Percentiles rank a stretch among this genome's conserved stretches.
Conservation (phyloP, 30 jellyfish, hydroid and myxozoan species). For the Rhopilema esculentum region DNA sequence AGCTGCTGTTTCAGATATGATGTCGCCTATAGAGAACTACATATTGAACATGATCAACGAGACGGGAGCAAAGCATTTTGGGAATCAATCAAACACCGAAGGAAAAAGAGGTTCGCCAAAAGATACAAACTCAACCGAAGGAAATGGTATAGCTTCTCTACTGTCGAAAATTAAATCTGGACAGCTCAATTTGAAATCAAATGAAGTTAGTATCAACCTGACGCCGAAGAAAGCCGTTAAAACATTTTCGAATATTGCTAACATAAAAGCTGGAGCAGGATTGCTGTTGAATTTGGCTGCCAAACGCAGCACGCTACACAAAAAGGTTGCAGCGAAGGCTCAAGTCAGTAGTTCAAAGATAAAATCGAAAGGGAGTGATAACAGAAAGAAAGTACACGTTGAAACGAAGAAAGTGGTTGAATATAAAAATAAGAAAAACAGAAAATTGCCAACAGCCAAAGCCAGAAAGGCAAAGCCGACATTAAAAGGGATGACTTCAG, state of each 20-base stretch:
- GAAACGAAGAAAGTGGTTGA: not conserved
- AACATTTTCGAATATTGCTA: not conserved
- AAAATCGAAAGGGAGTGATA: not conserved
- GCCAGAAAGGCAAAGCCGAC: not conserved
- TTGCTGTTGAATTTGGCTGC: slow-evolving; percentile 12
- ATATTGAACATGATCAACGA: slow-evolving; percentile 58
- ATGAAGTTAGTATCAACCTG: slow-evolving; percentile 32
- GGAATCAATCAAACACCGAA: slow-evolving; percentile 34
- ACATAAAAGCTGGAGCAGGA: slow-evolving; percentile 28
- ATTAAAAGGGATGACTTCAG: not conserved
- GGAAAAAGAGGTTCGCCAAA: slow-evolving; percentile 43
- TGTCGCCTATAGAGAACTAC: slow-evolving; percentile 73
- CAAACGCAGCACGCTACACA: slow-evolving; percentile 19
- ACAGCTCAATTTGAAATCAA: slow-evolving; percentile 25
- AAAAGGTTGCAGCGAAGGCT: not conserved
- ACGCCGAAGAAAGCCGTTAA: slow-evolving; percentile 35
- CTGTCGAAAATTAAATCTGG: slow-evolving; percentile 42
- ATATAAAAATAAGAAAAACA: not conserved
- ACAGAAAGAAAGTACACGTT: not conserved
- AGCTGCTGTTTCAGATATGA: slow-evolving; percentile 69
- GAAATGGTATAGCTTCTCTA: slow-evolving; percentile 12
- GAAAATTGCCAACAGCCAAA: not conserved
- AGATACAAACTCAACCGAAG: slow-evolving; percentile 20
- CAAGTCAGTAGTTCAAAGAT: not conserved
- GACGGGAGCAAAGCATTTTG: slow-evolving; percentile 62